Evolutionary conservation across 2,113 vertebrate species (phyloP).

Genomic region (Cariama cristata): DNA sequence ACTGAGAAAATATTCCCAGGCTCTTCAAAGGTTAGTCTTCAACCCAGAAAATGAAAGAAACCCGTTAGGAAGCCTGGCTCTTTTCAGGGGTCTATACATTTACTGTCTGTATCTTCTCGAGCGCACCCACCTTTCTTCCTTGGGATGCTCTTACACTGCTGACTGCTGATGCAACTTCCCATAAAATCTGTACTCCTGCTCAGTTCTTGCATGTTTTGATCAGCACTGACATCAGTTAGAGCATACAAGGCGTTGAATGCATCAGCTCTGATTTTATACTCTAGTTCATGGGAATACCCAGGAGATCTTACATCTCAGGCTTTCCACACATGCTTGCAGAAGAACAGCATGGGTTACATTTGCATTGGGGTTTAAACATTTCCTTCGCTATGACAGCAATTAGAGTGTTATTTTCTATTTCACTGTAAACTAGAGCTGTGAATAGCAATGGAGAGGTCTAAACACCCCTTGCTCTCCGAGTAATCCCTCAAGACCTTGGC

Average conservation of each 20-base stretch:
- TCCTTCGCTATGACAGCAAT: neutral
- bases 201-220: neutral
- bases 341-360: neutral
- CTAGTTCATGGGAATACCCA: neutral
- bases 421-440: neutral
- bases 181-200: neutral
- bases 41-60: neutral
- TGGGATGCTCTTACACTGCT: neutral
- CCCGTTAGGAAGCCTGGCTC: neutral
- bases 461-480: neutral
- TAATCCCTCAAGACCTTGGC: neutral
- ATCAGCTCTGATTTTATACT: neutral
- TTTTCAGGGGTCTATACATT: neutral
- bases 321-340: neutral
- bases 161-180: neutral
- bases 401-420: neutral
- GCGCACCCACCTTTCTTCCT: neutral
- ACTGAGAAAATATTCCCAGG: neutral
- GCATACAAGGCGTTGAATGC: neutral
- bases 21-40: neutral
- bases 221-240: neutral
- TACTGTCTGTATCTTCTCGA: neutral
- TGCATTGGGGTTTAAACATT: neutral
- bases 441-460: neutral
- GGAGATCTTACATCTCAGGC: neutral